Base-by-base conservation (phyloP, 2,888 invertebrate species). In the Oligia strigilis region DNA sequence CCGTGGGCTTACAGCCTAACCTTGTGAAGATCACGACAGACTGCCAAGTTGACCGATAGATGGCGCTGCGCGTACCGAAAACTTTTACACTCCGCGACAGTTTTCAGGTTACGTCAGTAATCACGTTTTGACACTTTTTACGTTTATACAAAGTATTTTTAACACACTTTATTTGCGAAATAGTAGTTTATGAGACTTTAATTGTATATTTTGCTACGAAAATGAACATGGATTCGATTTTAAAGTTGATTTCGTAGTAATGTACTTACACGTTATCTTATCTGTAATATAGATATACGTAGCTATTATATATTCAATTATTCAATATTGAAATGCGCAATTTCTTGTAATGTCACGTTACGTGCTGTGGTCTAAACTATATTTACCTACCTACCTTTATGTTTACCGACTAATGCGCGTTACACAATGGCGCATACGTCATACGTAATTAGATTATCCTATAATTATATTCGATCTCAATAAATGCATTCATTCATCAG, bases 1-100 rank as follows among this genome's bases (percentile, higher is more conserved):
- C 36, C 71, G 77, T 84, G 92, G 92, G 90, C 91, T 91, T 91
- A 87, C 76, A 80, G 67, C 85, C 86, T 89, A 88, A 89, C 92
- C 92, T 92, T 91, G 92, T 87, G 86, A 89, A 91, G 89, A 90
- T 85, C 90, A 81, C 77, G 78, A 23, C 76, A 72, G 88, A 91
- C 89, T 89, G 80, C 94, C 96, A 96, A 96, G 95, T 96, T 96
- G 95, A 80, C 72, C 88, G 84, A 88, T 89, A 96, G 96, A 96
- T 96, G 96, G 96, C 95, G 94, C 78, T 89, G 92, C 76, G 2
- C 0, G 95, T 92, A 77, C 62, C 93, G 86, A 93, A 93, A 91
- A 88, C 80, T 76, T 85, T 81, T 84, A 77, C 80, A 78, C 75
- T 78, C 75, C 62, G 79, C 84, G 67, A 86, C 80, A 80, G 80